These are phyloP conservation scores for Zaprionus capensis DNA, from an alignment of 1,140 invertebrate species.

Conservation along the genomic window DNA sequence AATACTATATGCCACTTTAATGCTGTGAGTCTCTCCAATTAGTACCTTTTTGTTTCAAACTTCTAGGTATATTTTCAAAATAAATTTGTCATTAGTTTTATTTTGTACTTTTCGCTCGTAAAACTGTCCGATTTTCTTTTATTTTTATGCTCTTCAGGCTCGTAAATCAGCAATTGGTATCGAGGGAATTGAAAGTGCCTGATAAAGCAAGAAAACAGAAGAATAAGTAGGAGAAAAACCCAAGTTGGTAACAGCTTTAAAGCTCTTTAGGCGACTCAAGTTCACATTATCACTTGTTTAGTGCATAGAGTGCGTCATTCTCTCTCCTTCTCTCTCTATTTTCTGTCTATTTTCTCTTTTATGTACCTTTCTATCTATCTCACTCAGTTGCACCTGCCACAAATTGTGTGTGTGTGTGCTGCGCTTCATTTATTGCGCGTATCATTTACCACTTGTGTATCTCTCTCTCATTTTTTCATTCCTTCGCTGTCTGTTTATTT, in stretches of 20 bases:
- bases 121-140: constrained; percentile 15
- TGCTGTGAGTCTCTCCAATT: not conserved
- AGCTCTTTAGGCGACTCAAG: constrained; percentile 11
- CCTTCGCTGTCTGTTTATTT: constrained; percentile 12
- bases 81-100: constrained; percentile 16
- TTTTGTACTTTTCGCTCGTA: constrained; percentile 16
- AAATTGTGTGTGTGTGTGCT: constrained; percentile 41
- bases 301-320: not conserved
- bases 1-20: not conserved
- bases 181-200: constrained; percentile 8
- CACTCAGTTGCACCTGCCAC: constrained; percentile 44
- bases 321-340: constrained; percentile 27
- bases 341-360: constrained; percentile 9
- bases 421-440: constrained; percentile 47
- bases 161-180: constrained; percentile 11
- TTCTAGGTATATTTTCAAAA: not conserved
- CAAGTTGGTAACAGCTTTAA: constrained; percentile 13
- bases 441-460: constrained; percentile 19
- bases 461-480: not conserved
- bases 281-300: constrained; percentile 30
- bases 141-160: not conserved
- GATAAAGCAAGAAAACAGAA: not conserved
- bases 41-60: not conserved
- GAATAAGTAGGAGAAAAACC: not conserved
- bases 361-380: constrained; percentile 12